Base-by-base conservation (phyloP, 2,888 invertebrate species). In the Drosophila subsilvestris region DNA sequence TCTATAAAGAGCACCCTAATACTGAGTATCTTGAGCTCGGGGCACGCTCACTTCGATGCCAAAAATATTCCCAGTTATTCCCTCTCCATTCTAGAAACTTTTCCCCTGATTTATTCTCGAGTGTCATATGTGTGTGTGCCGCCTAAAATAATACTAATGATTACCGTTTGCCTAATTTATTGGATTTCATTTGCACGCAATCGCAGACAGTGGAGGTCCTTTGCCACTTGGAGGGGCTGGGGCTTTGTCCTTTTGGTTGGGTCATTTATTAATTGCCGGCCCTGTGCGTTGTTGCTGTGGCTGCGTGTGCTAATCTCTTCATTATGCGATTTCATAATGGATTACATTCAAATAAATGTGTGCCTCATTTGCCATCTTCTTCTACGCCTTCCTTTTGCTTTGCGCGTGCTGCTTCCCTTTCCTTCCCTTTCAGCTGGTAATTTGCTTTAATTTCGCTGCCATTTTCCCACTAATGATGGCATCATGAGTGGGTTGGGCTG, bases 271-370 rank as follows among this genome's bases (percentile, higher is more conserved):
- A 85, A 85, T 85, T 85, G 87, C 79, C 81, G 50, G 67, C 76
- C 6, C 5, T 25, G 25, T 69, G 77, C 74, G 79, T 12, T 32
- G 29, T 3, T 10, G 29, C 32, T 37, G 32, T 37, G 37, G 14
- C 6, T 84, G 81, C 74, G 82, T 87, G 85, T 84, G 88, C 83
- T 85, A 85, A 85, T 85, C 85, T 85, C 85, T 85, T 85, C 85
- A 85, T 85, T 85, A 85, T 89, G 82, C 88, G 85, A 85, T 89
- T 84, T 87, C 85, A 87, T 85, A 85, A 85, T 85, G 89, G 88
- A 89, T 89, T 85, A 85, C 89, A 84, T 84, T 84, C 87, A 86
- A 88, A 84, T 84, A 84, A 83, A 84, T 88, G 84, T 76, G 76
- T 76, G 76, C 67, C 86, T 80, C 80, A 83, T 83, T 83, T 83